Conservation (phyloP, 2,113 vertebrate genomes). For the Mionectes macconnelli region DNA sequence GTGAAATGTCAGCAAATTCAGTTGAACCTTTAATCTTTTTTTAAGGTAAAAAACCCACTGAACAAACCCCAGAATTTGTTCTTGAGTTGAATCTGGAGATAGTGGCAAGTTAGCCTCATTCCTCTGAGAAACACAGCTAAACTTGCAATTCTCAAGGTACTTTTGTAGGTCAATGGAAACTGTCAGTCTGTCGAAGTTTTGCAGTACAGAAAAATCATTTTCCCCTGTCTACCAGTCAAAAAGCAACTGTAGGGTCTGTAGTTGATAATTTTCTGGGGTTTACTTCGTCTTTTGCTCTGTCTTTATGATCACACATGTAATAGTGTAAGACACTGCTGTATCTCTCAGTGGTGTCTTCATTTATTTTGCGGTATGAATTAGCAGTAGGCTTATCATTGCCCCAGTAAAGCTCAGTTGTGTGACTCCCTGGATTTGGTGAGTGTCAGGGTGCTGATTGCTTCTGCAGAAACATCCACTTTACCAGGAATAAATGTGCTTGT, state of each 20-base stretch:
- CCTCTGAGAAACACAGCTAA: neutral
- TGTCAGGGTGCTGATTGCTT: neutral
- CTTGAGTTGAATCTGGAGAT: neutral
- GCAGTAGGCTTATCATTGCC: neutral
- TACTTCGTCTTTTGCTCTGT: neutral
- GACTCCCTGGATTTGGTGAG: neutral
- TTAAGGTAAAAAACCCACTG: neutral
- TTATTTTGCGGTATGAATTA: neutral
- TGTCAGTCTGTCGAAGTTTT: neutral
- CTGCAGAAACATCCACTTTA: neutral
- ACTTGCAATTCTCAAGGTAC: neutral
- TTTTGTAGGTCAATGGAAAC: slow-evolving; percentile 2
- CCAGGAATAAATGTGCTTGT: neutral
- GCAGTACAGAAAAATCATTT: neutral
- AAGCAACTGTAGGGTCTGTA: neutral
- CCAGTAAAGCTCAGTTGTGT: neutral
- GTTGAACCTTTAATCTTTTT: neutral
- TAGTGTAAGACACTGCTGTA: neutral
- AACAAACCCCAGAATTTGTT: slow-evolving; percentile 3
- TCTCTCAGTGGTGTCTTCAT: neutral
- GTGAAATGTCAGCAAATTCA: slow-evolving; percentile 40
- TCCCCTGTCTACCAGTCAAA: neutral
- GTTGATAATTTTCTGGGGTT: neutral
- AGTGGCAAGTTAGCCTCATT: slow-evolving; percentile 7
- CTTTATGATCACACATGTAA: neutral